These are phyloP conservation scores for Drosophila kambysellisi DNA, from an alignment of 2,888 invertebrate genomes.

Conservation along the genomic window DNA sequence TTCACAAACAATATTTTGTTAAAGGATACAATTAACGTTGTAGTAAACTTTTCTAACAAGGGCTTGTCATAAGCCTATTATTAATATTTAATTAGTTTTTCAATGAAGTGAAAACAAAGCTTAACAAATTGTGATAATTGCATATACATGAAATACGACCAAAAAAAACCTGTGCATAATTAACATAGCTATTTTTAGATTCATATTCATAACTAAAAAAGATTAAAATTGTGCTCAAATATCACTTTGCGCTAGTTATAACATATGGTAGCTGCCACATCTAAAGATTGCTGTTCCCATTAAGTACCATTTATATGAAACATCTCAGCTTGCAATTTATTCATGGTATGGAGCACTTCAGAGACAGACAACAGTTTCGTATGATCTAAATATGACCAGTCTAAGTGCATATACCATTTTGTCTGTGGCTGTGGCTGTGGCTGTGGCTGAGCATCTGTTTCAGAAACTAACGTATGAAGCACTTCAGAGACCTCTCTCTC, in stretches of 20 bases:
- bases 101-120: neutral
- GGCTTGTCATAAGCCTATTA: neutral
- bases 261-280: conserved; percentile 1
- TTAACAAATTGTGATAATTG: neutral
- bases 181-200: conserved; percentile 1
- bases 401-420: conserved; percentile 30
- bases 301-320: conserved; percentile 1
- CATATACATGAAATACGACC: neutral
- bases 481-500: neutral
- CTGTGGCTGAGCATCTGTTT: conserved; percentile 26
- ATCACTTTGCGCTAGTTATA: neutral
- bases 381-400: conserved; percentile 42
- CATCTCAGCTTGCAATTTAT: conserved; percentile 25
- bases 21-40: neutral
- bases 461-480: conserved; percentile 10
- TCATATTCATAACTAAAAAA: neutral
- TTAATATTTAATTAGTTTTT: neutral
- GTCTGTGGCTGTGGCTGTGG: neutral
- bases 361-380: conserved; percentile 32
- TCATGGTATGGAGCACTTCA: neutral
- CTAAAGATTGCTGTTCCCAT: conserved; percentile 5
- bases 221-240: neutral
- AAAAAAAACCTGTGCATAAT: neutral
- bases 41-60: neutral
- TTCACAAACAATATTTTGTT: too few relatives aligned